Evolutionary conservation across 2,797 vertebrate species (phyloP).

Genomic region (Parotocinclus haroldoi): DNA sequence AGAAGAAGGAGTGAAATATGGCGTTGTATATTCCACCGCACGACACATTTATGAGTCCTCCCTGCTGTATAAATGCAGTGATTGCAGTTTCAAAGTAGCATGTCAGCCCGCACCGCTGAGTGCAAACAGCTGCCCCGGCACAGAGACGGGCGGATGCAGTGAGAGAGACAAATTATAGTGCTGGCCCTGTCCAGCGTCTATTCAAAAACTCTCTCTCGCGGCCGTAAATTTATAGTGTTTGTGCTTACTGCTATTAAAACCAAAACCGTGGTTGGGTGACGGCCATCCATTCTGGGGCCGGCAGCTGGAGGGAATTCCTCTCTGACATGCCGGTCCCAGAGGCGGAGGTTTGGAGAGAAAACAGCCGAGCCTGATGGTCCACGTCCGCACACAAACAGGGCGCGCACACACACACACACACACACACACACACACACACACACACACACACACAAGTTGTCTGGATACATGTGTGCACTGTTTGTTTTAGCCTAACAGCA

Average conservation of each 20-base stretch:
- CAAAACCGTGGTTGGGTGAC: conserved; percentile 87
- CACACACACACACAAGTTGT: conserved; percentile 27
- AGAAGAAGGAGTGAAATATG: conserved; percentile 92
- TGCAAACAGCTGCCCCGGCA: conserved; percentile 90
- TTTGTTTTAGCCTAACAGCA: conserved; percentile 35
- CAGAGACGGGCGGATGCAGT: conserved; percentile 59
- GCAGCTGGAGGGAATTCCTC: conserved; percentile 76
- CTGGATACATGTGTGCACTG: conserved; percentile 33
- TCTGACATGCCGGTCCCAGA: conserved; percentile 59
- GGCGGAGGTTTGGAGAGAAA: conserved; percentile 53
- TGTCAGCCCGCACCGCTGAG: conserved; percentile 90
- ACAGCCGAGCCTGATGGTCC: conserved; percentile 44
- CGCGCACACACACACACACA: conserved; percentile 23
- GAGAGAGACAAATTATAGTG: conserved; percentile 75
- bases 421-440: conserved; percentile 22
- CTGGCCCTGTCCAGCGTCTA: conserved; percentile 80
- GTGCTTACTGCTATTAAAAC: conserved; percentile 96
- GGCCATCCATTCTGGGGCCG: conserved; percentile 71
- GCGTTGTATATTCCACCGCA: conserved; percentile 90
- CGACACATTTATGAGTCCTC: conserved; percentile 99
- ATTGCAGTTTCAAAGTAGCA: conserved; percentile 99
- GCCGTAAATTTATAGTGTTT: conserved; percentile 98
- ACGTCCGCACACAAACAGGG: conserved; percentile 25
- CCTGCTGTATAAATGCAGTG: conserved; percentile 99
- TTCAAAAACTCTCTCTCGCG: conserved; percentile 83